Evolutionary conservation across 1,140 invertebrate species (phyloP), one percentile per base, ranked within the genome.

Genomic region (Drosophila auraria): DNA sequence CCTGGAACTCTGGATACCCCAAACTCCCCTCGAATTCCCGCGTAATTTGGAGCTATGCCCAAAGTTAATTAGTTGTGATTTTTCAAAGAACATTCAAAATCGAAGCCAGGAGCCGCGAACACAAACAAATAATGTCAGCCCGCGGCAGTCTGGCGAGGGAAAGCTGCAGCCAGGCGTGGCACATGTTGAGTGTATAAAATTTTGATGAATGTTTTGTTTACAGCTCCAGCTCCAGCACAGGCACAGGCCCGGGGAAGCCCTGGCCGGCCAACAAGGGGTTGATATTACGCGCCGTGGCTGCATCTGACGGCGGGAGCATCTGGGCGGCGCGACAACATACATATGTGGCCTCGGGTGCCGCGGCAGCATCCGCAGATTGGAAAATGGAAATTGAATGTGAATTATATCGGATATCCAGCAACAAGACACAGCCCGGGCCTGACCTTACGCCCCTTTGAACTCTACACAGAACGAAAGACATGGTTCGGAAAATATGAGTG

Each of bases 11-110:
- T 33, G 33, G 50, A n/a, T n/a, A 8, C 33, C 44, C 63, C 49
- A n/a, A 51, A 62, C 63, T 63, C 27, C 64, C 47, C 50, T n/a
- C 14, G 0, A 8, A 38, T 54, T 54, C 53, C 17, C 53, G 30
- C 36, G 33, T 70, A 51, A 78, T 50, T 81, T 33, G 42, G 44
- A 73, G 78, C 81, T 77, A 51, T 51, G 49, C 75, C 68, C 82
- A 80, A 90, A 86, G 86, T 90, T 90, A 91, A 90, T 90, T 90
- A 90, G 87, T 90, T 90, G 86, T 90, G 86, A 90, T 90, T 90
- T 90, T 90, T 90, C 86, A 90, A 91, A 90, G 86, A 86, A 90
- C 87, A 90, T 84, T 90, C 65, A 79, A 78, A 90, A 91, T 82
- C 68, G 78, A 90, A 79, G 65, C 59, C 78, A 73, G 76, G 50